Conservation (phyloP, 1,140 invertebrate genomes). For the Coelopa frigida region DNA sequence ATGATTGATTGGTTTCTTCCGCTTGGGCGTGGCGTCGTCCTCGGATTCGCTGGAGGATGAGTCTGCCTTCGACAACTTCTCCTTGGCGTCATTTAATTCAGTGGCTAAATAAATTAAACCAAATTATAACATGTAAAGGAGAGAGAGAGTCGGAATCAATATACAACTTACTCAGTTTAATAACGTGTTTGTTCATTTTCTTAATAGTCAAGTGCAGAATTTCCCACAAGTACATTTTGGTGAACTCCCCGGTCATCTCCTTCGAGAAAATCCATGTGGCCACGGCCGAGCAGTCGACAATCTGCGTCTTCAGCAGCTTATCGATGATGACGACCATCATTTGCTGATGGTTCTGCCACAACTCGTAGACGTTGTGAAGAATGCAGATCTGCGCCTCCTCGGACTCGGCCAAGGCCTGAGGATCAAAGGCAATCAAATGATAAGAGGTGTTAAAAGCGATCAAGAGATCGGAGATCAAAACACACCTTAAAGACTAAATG, state of each 20-base stretch:
- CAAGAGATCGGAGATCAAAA: background rate
- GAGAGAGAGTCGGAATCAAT: too few relatives aligned
- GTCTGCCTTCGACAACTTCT: slow-evolving; percentile 70
- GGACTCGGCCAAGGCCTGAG: slow-evolving; percentile 74
- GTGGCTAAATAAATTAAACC: slow-evolving; percentile 45
- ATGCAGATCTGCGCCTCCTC: slow-evolving; percentile 96
- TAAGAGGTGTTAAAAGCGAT: background rate
- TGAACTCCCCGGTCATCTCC: slow-evolving; percentile 90
- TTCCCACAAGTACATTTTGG: slow-evolving; percentile 96
- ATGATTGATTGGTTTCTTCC: slow-evolving; percentile 55
- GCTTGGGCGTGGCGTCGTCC: slow-evolving; percentile 52
- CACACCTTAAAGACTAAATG: slow-evolving; percentile 84
- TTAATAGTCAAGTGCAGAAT: slow-evolving; percentile 91
- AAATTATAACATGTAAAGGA: too few relatives aligned
- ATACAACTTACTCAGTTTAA: slow-evolving; percentile 59
- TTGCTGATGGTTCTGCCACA: slow-evolving; percentile 93
- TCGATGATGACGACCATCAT: slow-evolving; percentile 95
- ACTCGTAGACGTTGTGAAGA: slow-evolving; percentile 84
- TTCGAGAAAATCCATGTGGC: slow-evolving; percentile 98
- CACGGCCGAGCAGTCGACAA: slow-evolving; percentile 93
- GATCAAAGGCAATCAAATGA: slow-evolving; percentile 17
- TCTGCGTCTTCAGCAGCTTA: slow-evolving; percentile 95
- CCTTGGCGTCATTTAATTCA: slow-evolving; percentile 79
- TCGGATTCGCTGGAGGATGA: slow-evolving; percentile 73
- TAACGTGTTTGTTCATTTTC: slow-evolving; percentile 94